Evolutionary conservation across 2,888 invertebrate species (phyloP).

Genomic region (Tanypteryx hageni): DNA sequence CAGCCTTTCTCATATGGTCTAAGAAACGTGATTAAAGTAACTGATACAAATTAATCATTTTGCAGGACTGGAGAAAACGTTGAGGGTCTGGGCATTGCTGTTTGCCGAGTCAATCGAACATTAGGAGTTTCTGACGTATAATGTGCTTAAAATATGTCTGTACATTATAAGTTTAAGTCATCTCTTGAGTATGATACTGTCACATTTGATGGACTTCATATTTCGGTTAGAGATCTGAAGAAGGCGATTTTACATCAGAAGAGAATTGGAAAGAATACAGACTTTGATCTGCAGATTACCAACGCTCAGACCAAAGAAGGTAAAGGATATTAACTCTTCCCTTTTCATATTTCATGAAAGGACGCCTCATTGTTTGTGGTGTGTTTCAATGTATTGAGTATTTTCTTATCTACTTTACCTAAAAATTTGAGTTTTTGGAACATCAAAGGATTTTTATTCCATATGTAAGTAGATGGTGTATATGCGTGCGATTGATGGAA

Average conservation of each 20-base stretch:
- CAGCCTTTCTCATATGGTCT: background rate
- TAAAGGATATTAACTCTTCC: constrained; percentile 73
- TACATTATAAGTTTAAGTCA: constrained; percentile 99
- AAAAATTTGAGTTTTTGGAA: no score
- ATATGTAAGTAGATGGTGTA: no score
- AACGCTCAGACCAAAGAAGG: constrained; percentile 99
- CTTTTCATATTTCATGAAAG: no score
- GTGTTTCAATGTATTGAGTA: no score
- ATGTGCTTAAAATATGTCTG: constrained; percentile 82
- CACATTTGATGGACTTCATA: constrained; percentile 97
- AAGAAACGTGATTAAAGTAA: background rate
- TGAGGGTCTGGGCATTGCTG: background rate
- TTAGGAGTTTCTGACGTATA: background rate
- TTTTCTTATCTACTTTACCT: no score
- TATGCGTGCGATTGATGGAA: no score
- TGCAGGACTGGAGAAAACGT: background rate
- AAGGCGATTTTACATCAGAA: constrained; percentile 96
- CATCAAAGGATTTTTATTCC: no score
- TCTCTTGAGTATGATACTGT: constrained; percentile 97
- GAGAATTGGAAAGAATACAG: constrained; percentile 93
- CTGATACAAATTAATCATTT: background rate
- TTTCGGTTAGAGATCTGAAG: constrained; percentile 96
- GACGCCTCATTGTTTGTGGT: no score
- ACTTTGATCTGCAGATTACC: constrained; percentile 97
- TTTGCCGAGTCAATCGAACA: background rate